Evolutionary conservation across 2,797 vertebrate species (phyloP).

Genomic region (Tenualosa ilisha): DNA sequence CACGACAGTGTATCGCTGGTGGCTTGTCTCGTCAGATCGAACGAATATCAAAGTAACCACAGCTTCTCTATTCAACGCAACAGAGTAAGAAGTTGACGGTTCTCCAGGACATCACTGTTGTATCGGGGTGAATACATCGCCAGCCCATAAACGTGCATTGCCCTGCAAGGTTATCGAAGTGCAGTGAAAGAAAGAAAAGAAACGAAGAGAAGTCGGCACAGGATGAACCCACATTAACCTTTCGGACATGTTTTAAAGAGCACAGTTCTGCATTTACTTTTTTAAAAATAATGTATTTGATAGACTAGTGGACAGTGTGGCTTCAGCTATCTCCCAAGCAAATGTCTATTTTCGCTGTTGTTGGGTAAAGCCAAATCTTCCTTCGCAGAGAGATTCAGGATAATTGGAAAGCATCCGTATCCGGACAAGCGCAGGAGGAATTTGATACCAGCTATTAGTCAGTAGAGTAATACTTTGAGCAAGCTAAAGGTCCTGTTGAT

Average conservation of each 20-base stretch:
- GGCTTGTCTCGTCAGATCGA: conserved; percentile 19
- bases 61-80: neutral
- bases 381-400: conserved; percentile 49
- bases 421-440: conserved; percentile 40
- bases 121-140: neutral
- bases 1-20: neutral
- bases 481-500: conserved; percentile 26
- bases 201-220: conserved; percentile 24
- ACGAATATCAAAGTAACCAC: neutral
- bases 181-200: conserved; percentile 30
- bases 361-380: conserved; percentile 24
- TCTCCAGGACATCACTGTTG: conserved; percentile 16
- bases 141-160: neutral
- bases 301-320: conserved; percentile 33
- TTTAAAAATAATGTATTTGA: conserved; percentile 20
- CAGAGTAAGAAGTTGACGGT: neutral
- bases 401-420: conserved; percentile 53
- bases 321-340: conserved; percentile 38
- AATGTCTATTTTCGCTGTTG: conserved; percentile 24
- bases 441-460: conserved; percentile 35
- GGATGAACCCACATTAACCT: conserved; percentile 8
- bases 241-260: neutral
- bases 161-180: conserved; percentile 44
- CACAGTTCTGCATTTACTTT: conserved; percentile 23
- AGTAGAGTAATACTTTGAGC: neutral